Conservation (phyloP, 2,797 vertebrate genomes). For the Selene dorsalis region DNA sequence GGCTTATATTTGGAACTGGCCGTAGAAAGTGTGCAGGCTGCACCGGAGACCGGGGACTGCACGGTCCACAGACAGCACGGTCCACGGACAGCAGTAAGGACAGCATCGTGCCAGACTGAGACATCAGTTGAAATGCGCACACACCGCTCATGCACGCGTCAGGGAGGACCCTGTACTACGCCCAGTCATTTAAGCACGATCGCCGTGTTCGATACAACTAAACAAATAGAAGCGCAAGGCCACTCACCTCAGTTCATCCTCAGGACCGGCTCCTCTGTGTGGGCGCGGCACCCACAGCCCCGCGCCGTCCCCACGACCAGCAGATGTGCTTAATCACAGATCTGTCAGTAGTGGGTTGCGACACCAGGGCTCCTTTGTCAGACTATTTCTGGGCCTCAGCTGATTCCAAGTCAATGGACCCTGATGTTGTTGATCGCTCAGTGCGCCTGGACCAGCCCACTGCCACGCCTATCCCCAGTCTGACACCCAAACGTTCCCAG, state of each 20-base stretch:
- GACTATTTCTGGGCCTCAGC: slow-evolving; percentile 55
- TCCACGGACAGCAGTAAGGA: neutral
- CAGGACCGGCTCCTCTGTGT: slow-evolving; percentile 57
- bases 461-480: slow-evolving; percentile 83
- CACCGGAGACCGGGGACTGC: neutral
- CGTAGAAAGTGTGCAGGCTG: neutral
- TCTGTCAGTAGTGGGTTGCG: neutral
- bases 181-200: slow-evolving; percentile 28
- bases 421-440: slow-evolving; percentile 66
- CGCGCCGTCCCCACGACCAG: slow-evolving; percentile 4
- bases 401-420: slow-evolving; percentile 60
- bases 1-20: accelerated
- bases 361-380: slow-evolving; percentile 50
- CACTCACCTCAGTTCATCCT: slow-evolving; percentile 83
- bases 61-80: slow-evolving; percentile 31
- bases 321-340: slow-evolving; percentile 26
- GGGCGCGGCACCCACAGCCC: slow-evolving; percentile 70
- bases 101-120: neutral
- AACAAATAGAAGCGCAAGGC: neutral
- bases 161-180: slow-evolving; percentile 29
- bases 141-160: slow-evolving; percentile 36
- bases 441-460: slow-evolving; percentile 81
- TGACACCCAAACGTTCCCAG: slow-evolving; percentile 34
- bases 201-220: neutral
- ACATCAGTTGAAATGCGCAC: slow-evolving; percentile 10